A percentile compares a stretch with the other conserved stretches of the same genome.
phyloP scores from a whole-genome alignment of 2,113 vertebrate species.

The Eclectus roratus region DNA sequence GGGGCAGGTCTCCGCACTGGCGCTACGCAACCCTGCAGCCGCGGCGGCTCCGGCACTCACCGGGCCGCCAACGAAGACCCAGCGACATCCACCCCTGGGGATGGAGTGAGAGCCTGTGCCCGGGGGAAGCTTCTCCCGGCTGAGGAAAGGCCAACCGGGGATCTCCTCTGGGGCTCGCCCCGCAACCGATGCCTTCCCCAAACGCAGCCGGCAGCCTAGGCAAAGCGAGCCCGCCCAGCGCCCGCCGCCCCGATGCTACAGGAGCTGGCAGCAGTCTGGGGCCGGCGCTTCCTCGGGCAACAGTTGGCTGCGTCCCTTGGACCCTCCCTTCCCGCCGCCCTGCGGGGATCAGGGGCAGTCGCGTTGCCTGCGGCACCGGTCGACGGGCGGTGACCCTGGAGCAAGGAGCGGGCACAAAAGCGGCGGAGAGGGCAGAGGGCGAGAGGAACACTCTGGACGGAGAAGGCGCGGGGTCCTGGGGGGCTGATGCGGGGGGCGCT shows the following conservation, averaged over 20 bases:
- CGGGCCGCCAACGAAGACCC: neutral
- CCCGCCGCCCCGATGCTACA: neutral
- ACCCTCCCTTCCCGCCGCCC: neutral
- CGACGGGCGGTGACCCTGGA: neutral
- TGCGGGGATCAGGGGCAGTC: neutral
- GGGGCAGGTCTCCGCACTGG: neutral
- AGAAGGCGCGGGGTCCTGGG: neutral
- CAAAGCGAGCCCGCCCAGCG: neutral
- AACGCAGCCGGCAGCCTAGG: neutral
- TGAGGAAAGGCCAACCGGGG: neutral
- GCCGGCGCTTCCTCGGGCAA: neutral
- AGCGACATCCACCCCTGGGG: neutral
- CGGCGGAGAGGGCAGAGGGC: neutral
- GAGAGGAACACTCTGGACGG: neutral
- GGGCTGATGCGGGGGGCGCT: neutral
- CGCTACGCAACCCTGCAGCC: neutral
- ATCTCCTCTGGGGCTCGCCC: neutral
- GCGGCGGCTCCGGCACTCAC: neutral
- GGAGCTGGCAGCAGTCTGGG: neutral
- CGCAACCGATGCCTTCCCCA: neutral
- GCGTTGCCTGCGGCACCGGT: neutral
- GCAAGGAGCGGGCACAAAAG: neutral
- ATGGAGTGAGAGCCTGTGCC: neutral
- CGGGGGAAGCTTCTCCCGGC: neutral
- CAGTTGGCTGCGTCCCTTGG: neutral